phyloP scores from a whole-genome alignment of 1,140 invertebrate species.

The Drosophila lacteicornis region DNA sequence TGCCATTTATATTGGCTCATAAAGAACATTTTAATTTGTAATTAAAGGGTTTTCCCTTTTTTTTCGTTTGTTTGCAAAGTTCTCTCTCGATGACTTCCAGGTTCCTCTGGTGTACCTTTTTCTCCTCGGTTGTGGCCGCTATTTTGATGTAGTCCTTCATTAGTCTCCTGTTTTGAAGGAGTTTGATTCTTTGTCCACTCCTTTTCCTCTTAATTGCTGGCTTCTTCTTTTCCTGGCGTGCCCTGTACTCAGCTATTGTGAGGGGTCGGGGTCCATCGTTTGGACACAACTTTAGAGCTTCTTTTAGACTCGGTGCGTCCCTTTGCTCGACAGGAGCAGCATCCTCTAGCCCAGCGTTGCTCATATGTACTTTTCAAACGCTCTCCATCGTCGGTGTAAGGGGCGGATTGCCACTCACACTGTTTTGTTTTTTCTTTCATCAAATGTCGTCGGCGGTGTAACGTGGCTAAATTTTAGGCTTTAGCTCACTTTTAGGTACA shows the following conservation, averaged over 20 bases:
- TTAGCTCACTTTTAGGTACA: too few species aligned
- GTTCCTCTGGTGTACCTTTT: background rate
- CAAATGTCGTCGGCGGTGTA: too few species aligned
- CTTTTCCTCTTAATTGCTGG: background rate
- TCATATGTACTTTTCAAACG: background rate
- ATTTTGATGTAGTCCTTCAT: background rate
- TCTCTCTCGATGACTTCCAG: background rate
- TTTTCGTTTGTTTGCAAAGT: too few species aligned
- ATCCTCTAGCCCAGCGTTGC: background rate
- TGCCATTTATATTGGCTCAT: too few species aligned
- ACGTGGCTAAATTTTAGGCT: fast-evolving
- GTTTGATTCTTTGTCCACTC: background rate
- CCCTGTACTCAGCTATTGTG: conserved; percentile 6
- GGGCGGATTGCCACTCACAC: too few species aligned
- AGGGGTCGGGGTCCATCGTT: conserved; percentile 3
- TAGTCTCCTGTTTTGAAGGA: background rate
- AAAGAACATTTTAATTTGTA: too few species aligned
- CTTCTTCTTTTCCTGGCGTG: background rate
- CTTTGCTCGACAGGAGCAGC: conserved; percentile 13
- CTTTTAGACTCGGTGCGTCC: background rate
- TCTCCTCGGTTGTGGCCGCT: background rate
- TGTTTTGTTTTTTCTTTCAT: too few species aligned
- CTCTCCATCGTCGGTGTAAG: too few species aligned
- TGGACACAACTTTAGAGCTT: conserved; percentile 1
- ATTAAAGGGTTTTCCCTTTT: too few species aligned